Base-by-base conservation (phyloP, 2,113 vertebrate genomes). In the Puffinus mauretanicus region DNA sequence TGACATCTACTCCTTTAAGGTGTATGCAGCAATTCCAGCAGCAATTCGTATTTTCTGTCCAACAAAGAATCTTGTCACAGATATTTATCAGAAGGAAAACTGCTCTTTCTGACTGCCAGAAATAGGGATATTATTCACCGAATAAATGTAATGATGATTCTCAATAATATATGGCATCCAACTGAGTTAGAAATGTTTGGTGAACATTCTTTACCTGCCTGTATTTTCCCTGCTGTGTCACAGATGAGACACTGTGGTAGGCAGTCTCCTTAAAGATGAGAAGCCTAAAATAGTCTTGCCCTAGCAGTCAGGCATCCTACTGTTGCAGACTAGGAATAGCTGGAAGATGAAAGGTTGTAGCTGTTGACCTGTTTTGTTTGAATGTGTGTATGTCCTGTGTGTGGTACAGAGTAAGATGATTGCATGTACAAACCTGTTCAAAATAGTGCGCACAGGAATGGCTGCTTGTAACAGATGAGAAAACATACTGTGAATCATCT, bases 271-370 rank as follows among this genome's bases (percentile, higher is more conserved):
- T 93, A 86, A 93, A 90, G 73, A 91, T 66, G 69, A 94, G 69
- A 94, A 95, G 69, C 65, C 76, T 90, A 89, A 91, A 88, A 82
- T 22, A 89, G n/a, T 46, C 30, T 61, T 93, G 38, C 72, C 66
- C 55, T 87, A 60, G 55, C 58, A 96, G 88, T 64, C 95, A 86
- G 88, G 78, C 83, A 85, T 82, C 89, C 93, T 89, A 86, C 90
- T 94, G 84, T 69, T 90, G 40, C 58, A 90, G 88, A 70, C 51
- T 73, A 60, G 75, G 79, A 90, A 77, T 88, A 88, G 67, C 52
- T 95, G 85, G 38, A 82, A 97, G 94, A 97, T 94, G 73, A 97
- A 97, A 95, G 54, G 80, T 83, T 87, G 42, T 95, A 69, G 71
- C 73, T 88, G 57, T 66, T 91, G 89, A 87, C 52, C 71, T 85